phyloP scores from a whole-genome alignment of 2,797 vertebrate species.

The Acanthornis magna region DNA sequence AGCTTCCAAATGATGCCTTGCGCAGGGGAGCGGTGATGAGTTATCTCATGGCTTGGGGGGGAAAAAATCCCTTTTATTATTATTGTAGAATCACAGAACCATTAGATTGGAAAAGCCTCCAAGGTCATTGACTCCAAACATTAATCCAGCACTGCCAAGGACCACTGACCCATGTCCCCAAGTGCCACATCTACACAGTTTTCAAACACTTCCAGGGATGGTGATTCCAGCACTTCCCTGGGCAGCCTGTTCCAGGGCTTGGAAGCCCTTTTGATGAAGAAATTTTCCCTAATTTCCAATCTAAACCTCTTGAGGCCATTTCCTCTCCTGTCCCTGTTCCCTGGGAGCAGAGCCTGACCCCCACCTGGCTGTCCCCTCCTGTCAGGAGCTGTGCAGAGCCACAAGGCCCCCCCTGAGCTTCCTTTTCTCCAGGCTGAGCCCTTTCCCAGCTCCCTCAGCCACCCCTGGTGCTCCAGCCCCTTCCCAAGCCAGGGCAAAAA shows the following conservation, averaged over 20 bases:
- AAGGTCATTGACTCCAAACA: not conserved
- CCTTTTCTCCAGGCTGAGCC: not conserved
- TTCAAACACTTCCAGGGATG: not conserved
- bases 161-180: not conserved
- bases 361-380: rapidly evolving
- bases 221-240: not conserved
- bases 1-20: not conserved
- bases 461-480: rapidly evolving
- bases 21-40: not conserved
- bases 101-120: not conserved
- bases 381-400: not conserved
- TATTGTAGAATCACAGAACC: not conserved
- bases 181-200: not conserved
- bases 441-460: not conserved
- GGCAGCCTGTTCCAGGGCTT: not conserved
- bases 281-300: not conserved
- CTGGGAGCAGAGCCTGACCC: rapidly evolving
- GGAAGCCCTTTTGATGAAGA: not conserved
- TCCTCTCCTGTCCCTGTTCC: not conserved
- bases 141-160: not conserved
- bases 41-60: not conserved
- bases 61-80: not conserved
- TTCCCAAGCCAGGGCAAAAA: not conserved
- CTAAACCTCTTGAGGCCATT: not conserved
- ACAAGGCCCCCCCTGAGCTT: not conserved